phyloP scores from a whole-genome alignment of 2,888 invertebrate genomes.

The Sicus ferrugineus region DNA sequence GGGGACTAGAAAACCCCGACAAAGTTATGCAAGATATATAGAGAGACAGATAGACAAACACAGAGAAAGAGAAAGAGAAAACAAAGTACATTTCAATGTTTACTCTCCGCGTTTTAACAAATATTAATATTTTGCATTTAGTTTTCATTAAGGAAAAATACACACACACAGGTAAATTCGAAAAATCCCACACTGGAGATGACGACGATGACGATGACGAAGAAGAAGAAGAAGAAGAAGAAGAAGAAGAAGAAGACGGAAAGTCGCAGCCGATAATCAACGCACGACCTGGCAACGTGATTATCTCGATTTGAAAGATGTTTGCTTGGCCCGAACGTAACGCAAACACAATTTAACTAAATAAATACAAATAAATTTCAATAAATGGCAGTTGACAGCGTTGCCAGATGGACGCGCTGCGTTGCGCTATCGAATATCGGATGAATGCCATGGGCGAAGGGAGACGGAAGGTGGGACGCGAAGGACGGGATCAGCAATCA shows the following conservation, averaged over 20 bases:
- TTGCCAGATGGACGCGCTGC: background rate
- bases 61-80: background rate
- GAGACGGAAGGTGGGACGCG: background rate
- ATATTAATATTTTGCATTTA: slow-evolving; percentile 27
- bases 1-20: background rate
- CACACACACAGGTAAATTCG: background rate
- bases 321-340: slow-evolving; percentile 25
- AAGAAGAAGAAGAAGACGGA: background rate
- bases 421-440: too few species aligned
- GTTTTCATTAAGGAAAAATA: background rate
- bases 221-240: background rate
- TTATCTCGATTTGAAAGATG: slow-evolving; percentile 26
- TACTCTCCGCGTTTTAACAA: slow-evolving; percentile 8
- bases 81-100: slow-evolving; percentile 6
- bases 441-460: too few species aligned
- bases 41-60: background rate
- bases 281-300: background rate
- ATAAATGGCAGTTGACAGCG: slow-evolving; percentile 42
- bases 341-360: slow-evolving; percentile 38
- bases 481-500: background rate
- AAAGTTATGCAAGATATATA: background rate
- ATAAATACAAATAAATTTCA: slow-evolving; percentile 46
- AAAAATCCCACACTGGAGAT: background rate
- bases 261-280: background rate
- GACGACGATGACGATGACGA: slow-evolving; percentile 2